A percentile compares a stretch with the other conserved stretches of the same genome.
Conservation (phyloP, 2,888 invertebrate genomes). For the Oxytorus armatus region DNA sequence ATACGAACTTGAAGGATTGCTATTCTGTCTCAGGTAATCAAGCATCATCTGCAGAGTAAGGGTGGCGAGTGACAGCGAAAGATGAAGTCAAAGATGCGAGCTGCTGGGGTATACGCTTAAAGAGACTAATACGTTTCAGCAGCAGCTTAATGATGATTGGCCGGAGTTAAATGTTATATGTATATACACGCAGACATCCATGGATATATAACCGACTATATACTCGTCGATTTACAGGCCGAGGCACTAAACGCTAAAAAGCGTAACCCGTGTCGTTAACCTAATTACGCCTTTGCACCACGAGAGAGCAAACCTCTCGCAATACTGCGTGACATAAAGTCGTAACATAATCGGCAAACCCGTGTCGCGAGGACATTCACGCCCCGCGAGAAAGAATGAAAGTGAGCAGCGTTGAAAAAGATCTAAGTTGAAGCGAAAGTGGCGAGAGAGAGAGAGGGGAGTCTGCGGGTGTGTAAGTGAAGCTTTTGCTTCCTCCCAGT, state of each 20-base stretch:
- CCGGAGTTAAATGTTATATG: slow-evolving; percentile 27
- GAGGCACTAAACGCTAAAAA: slow-evolving; percentile 29
- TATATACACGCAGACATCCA: neutral
- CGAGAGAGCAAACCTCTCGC: slow-evolving; percentile 18
- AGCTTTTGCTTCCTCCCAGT: slow-evolving; percentile 35
- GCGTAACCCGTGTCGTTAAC: slow-evolving; percentile 62
- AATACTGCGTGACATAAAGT: slow-evolving; percentile 28
- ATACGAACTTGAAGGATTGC: too few relatives aligned
- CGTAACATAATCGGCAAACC: slow-evolving; percentile 10
- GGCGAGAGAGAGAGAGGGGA: slow-evolving; percentile 25
- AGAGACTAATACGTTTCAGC: slow-evolving; percentile 40
- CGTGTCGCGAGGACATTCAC: slow-evolving; percentile 22
- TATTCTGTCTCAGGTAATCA: too few relatives aligned
- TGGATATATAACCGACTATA: slow-evolving; percentile 16
- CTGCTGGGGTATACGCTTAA: slow-evolving; percentile 2
- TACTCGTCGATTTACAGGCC: slow-evolving; percentile 49
- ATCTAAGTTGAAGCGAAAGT: slow-evolving; percentile 13
- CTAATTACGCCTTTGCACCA: slow-evolving; percentile 55
- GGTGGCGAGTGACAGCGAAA: slow-evolving; percentile 17
- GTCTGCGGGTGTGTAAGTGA: neutral
- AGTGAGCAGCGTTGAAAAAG: slow-evolving; percentile 12
- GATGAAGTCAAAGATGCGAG: slow-evolving; percentile 27
- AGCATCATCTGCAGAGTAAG: slow-evolving; percentile 16
- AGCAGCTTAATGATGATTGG: slow-evolving; percentile 66
- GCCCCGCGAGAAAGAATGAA: slow-evolving; percentile 34